Base-by-base conservation (phyloP, 2,888 invertebrate species). In the Tetragonisca angustula region DNA sequence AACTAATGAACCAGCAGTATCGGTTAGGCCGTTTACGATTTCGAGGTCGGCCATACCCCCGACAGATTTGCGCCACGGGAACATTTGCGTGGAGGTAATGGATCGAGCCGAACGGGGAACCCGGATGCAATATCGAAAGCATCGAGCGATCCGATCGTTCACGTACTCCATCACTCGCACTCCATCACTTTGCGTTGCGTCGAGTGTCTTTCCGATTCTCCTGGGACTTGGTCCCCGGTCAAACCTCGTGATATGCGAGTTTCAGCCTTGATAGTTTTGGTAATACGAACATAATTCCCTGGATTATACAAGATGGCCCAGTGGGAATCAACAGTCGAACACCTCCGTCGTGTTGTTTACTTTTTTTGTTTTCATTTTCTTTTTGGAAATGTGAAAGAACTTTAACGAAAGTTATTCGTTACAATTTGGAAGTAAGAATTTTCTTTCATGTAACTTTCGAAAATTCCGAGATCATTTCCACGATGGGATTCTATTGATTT, bases 61-160 rank as follows among this genome's bases (percentile, higher is more conserved):
- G 61, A 27, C 27, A 49, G 78, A 76, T 76, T 81, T 69, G 67
- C 76, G 50, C 56, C 56, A 11, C 24, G 62, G 56, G 64, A 52
- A 50, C 64, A 73, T 83, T 69, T 56, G 69, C 61, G 69, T 27
- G 43, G 64, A 62, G 21, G 78, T 83, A 73, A 73, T 77, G 65
- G 76, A 13, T 43, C 54, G 56, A n/a, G 59, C 19, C 52, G 52
- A 64, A 69, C 17, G 49, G 43, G 61, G 50, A 32, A 32, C 36
- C 71, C 75, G 76, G 71, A 24, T 32, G 72, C 68, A 59, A 81
- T 81, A 79, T 79, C 73, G 64, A 81, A 69, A 62, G 67, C 49
- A n/a, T n/a, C 81, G 71, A 43, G 11, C 81, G 79, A 73, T 72
- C 59, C 15, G 43, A 43, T 43, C 36, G 36, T 43, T n/a, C 32